Percentiles rank a stretch among this genome's conserved stretches.
Conservation (phyloP, 2,797 vertebrate genomes). For the Malurus leucopterus region DNA sequence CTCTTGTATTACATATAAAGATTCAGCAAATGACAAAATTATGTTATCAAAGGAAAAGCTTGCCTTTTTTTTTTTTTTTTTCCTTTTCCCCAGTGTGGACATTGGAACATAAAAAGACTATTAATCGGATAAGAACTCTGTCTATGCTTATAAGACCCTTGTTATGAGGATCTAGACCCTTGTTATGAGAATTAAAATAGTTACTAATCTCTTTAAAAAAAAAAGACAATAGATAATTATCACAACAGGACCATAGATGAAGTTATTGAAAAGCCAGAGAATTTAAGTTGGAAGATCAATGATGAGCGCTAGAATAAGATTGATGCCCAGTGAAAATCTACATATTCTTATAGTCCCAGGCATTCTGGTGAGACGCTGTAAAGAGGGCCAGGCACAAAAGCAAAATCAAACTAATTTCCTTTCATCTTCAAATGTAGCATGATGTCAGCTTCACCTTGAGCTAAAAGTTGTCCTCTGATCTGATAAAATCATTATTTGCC, state of each 20-base stretch:
- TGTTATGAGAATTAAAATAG: neutral
- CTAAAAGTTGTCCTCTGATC: neutral
- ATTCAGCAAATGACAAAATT: neutral
- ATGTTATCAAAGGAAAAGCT: neutral
- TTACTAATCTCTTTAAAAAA: neutral
- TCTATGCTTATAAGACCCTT: rapidly evolving
- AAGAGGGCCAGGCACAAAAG: neutral
- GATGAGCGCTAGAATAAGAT: neutral
- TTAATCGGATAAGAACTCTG: neutral
- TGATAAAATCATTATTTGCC: slow-evolving; percentile 24
- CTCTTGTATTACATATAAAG: neutral
- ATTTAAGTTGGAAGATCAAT: neutral
- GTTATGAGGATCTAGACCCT: neutral
- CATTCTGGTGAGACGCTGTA: neutral
- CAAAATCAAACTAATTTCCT: neutral
- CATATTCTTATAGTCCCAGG: neutral
- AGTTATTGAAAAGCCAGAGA: neutral
- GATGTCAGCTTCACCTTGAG: neutral
- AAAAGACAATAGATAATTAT: neutral
- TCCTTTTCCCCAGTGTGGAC: neutral
- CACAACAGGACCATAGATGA: neutral
- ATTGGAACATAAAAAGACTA: neutral
- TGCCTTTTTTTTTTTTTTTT: neutral
- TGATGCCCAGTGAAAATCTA: neutral
- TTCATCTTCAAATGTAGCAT: neutral